Percentiles rank a stretch among this genome's conserved stretches.
phyloP scores from a whole-genome alignment of 2,888 invertebrate species.

The Julus scandinavius region DNA sequence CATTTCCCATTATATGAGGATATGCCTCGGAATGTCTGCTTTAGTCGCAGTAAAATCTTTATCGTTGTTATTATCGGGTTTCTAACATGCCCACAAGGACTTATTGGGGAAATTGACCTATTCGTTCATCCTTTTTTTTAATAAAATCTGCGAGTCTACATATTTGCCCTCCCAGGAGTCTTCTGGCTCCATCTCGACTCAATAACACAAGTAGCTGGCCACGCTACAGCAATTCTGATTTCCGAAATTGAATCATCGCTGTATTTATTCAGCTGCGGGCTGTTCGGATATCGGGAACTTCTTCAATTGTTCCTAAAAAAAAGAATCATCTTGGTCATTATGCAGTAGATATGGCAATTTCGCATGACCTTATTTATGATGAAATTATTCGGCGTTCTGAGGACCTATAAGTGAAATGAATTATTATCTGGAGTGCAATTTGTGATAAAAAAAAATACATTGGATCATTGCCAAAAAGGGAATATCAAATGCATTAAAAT shows the following conservation, averaged over 20 bases:
- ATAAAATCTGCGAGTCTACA: neutral
- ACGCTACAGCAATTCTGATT: neutral
- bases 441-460: neutral
- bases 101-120: neutral
- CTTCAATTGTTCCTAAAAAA: neutral
- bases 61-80: slow-evolving; percentile 17
- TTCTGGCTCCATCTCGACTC: neutral
- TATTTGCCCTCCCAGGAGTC: slow-evolving; percentile 5
- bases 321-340: neutral
- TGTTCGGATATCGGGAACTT: neutral
- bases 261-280: neutral
- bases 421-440: slow-evolving; percentile 5
- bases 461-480: neutral
- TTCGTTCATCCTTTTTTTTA: neutral
- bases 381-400: neutral
- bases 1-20: neutral
- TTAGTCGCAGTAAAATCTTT: slow-evolving; percentile 4
- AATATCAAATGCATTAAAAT: neutral
- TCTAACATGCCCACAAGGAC: slow-evolving; percentile 11
- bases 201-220: neutral
- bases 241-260: neutral
- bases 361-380: neutral
- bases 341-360: neutral
- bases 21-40: neutral
- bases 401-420: slow-evolving; percentile 17